phyloP scores from a whole-genome alignment of 2,113 vertebrate genomes.

The Leucosticte australis region DNA sequence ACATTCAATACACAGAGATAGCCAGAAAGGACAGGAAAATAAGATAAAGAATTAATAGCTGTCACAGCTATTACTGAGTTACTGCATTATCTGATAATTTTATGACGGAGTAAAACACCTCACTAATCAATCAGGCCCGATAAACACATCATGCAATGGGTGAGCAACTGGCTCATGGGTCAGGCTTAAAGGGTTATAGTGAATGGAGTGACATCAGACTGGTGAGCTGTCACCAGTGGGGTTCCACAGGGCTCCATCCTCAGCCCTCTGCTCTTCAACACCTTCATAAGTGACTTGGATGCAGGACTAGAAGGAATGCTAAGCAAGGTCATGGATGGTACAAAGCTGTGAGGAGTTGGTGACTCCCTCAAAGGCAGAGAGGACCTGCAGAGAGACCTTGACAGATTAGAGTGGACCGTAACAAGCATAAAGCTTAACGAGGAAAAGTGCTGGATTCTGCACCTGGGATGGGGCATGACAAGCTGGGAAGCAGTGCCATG shows the following conservation, averaged over 20 bases:
- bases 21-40: not conserved
- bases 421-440: not conserved
- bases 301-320: not conserved
- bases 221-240: not conserved
- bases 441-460: not conserved
- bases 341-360: not conserved
- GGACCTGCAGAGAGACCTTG: not conserved
- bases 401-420: not conserved
- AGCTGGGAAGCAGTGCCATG: accelerated
- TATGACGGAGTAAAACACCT: not conserved
- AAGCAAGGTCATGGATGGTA: not conserved
- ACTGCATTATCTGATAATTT: not conserved
- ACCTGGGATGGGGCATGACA: not conserved
- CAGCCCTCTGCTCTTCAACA: not conserved
- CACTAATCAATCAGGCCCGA: not conserved
- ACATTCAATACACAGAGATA: not conserved
- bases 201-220: not conserved
- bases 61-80: not conserved
- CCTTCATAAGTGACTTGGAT: not conserved
- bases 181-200: not conserved
- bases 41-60: not conserved
- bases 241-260: not conserved
- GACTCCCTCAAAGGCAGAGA: not conserved
- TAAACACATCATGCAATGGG: not conserved
- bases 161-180: accelerated